Evolutionary conservation across 2,797 vertebrate species (phyloP).

Genomic region (Anisognathus igniventris): DNA sequence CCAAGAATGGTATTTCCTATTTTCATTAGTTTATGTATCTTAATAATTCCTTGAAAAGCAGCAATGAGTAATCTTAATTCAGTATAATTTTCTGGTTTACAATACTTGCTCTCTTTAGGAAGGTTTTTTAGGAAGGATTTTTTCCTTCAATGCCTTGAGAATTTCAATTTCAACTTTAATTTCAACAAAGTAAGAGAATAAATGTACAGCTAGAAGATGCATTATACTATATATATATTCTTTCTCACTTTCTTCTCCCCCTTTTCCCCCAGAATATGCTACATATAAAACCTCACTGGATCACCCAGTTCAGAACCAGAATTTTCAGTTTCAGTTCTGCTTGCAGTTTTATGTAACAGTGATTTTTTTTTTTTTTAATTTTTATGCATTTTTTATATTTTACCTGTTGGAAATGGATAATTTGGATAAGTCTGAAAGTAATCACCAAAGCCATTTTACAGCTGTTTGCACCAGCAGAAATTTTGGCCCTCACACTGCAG

Average conservation of each 20-base stretch:
- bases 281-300: background rate
- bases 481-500: background rate
- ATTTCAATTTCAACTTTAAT: background rate
- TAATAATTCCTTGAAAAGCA: background rate
- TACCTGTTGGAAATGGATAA: background rate
- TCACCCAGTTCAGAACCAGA: background rate
- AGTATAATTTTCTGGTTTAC: background rate
- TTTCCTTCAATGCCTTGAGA: background rate
- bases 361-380: background rate
- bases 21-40: background rate
- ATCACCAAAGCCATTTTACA: background rate
- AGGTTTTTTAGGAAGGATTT: background rate
- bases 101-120: background rate
- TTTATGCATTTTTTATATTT: background rate
- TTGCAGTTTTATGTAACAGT: background rate
- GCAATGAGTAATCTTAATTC: background rate
- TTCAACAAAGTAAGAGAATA: background rate
- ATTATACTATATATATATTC: background rate
- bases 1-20: background rate
- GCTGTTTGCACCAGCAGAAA: background rate
- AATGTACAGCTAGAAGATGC: background rate
- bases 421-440: background rate
- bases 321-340: background rate
- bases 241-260: background rate
- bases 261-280: rapidly evolving